Evolutionary conservation across 2,113 vertebrate species (phyloP).

Genomic region (Asarcornis scutulata): DNA sequence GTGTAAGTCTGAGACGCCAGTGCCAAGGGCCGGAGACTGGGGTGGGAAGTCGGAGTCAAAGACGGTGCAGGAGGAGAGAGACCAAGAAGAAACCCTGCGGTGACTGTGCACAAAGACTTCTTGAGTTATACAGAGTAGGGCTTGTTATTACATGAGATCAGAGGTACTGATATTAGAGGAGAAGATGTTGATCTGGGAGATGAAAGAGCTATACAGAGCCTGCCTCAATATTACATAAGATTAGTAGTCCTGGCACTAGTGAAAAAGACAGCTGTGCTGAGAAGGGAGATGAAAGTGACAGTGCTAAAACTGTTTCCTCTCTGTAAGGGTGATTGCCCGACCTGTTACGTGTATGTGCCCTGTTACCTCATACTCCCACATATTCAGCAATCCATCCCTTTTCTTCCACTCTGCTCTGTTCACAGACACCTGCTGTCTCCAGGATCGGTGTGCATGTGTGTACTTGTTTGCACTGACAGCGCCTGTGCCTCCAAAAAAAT

Average conservation of each 20-base stretch:
- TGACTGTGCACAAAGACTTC: neutral
- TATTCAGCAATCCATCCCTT: neutral
- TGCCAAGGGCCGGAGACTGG: neutral
- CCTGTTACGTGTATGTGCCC: neutral
- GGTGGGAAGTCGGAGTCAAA: neutral
- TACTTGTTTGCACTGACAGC: neutral
- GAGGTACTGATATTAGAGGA: neutral
- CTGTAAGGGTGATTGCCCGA: neutral
- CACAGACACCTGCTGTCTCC: neutral
- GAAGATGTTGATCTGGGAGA: neutral
- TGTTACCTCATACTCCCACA: neutral
- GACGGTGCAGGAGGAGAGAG: neutral
- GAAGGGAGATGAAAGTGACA: neutral
- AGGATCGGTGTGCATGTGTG: accelerated
- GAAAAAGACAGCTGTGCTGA: neutral
- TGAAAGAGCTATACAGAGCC: neutral
- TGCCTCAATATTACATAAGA: neutral
- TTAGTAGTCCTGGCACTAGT: neutral
- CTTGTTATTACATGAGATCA: neutral
- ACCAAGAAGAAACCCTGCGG: neutral
- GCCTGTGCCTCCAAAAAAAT: neutral
- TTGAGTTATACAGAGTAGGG: neutral
- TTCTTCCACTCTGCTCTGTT: neutral
- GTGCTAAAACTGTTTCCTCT: neutral
- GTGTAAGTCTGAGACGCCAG: neutral